These are phyloP conservation scores for Patella vulgata DNA, from an alignment of 1,140 invertebrate species.

Conservation along the genomic window DNA sequence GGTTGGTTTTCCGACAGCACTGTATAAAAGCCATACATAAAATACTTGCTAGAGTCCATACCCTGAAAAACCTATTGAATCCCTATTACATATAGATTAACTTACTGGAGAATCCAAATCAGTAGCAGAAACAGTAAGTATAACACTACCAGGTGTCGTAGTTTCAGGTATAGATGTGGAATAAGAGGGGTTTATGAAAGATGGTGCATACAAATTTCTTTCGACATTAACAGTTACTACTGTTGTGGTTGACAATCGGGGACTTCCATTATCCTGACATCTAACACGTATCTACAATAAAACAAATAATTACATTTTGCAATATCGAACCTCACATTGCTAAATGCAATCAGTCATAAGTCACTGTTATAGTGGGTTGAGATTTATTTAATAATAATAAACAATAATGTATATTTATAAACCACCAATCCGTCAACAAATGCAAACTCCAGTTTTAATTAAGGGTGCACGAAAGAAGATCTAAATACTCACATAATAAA, in stretches of 20 bases:
- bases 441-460: background rate
- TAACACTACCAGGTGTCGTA: slow-evolving; percentile 24
- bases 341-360: too few relatives aligned
- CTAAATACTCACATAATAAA: slow-evolving; percentile 27
- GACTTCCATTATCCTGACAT: slow-evolving; percentile 84
- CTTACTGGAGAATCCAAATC: slow-evolving; percentile 38
- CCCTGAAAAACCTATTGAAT: too few relatives aligned
- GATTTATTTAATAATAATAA: too few relatives aligned
- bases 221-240: slow-evolving; percentile 65
- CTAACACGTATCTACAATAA: slow-evolving; percentile 36
- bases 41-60: too few relatives aligned
- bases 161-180: slow-evolving; percentile 20
- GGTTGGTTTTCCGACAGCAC: too few relatives aligned
- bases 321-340: too few relatives aligned
- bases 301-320: too few relatives aligned
- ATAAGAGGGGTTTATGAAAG: slow-evolving; percentile 18
- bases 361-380: too few relatives aligned
- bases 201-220: slow-evolving; percentile 35
- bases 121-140: slow-evolving; percentile 16
- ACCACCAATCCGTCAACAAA: too few relatives aligned
- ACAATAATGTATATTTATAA: too few relatives aligned
- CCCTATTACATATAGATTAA: too few relatives aligned
- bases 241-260: slow-evolving; percentile 81
- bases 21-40: too few relatives aligned
- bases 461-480: background rate